phyloP scores from a whole-genome alignment of 1,140 invertebrate species.

The Drosophila quadrilineata region DNA sequence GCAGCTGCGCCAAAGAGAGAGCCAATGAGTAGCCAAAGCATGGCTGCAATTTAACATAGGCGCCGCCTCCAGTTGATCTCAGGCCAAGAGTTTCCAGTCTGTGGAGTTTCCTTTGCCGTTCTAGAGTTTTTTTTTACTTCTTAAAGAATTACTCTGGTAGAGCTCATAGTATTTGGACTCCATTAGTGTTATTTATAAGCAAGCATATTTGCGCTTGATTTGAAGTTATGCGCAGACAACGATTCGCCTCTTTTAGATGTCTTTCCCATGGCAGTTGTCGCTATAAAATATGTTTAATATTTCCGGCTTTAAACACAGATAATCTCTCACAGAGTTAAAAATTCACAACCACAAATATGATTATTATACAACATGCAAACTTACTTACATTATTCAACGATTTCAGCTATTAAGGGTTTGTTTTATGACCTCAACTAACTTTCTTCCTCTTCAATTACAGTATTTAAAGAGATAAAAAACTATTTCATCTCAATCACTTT shows the following conservation, averaged over 20 bases:
- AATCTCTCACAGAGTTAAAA: no score
- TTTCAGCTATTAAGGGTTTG: no score
- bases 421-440: no score
- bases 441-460: no score
- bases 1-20: conserved; percentile 35
- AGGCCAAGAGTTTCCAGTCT: not conserved
- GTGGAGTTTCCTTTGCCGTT: no score
- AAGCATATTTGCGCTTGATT: conserved; percentile 46
- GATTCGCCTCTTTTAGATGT: conserved; percentile 6
- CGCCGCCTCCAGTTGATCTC: conserved; percentile 48
- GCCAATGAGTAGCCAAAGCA: conserved; percentile 51
- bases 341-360: no score
- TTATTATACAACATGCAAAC: no score
- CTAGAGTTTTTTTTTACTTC: no score
- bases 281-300: conserved; percentile 5
- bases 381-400: no score
- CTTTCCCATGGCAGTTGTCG: conserved; percentile 18
- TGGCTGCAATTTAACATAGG: conserved; percentile 64
- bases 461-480: no score
- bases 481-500: no score
- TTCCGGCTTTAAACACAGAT: conserved; percentile 9
- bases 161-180: conserved; percentile 17
- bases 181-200: conserved; percentile 42
- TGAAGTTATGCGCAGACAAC: conserved; percentile 55
- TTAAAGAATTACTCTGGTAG: conserved; percentile 29